Evolutionary conservation across 2,888 invertebrate genomes (phyloP), one percentile per base, ranked within the genome.

Genomic region (Orthosia gracilis): DNA sequence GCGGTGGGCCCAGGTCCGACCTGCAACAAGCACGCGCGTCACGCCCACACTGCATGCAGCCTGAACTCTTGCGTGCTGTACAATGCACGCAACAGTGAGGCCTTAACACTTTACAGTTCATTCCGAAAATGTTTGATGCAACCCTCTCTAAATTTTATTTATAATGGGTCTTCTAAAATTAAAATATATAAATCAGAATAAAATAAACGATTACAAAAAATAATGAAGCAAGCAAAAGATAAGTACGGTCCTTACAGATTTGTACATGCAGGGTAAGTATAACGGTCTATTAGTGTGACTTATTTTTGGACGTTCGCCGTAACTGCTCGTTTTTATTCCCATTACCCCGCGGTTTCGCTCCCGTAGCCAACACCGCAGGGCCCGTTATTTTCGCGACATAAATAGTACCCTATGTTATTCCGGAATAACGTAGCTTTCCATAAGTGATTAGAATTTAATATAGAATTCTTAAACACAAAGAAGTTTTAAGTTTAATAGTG

Each of bases 1-100:
- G 78, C 54, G 88, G 86, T 45, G 67, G 77, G n/a, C 73, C 79
- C 40, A 90, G 91, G 17, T 94, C 94, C 86, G 94, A 76, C 78
- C 95, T 95, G 90, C 52, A 90, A 91, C 76, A 76, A 84, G 12
- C 45, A 64, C 17, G 66, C 23, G 13, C 31, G 52, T 81, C 68
- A 73, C 52, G 69, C 49, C 54, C 55, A 13, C 40, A 45, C 52
- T 15, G 49, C 49, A 57, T 61, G 52, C 55, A 40, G 23, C 62
- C 58, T 69, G 65, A 54, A 31, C 40, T 12, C 17, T 26, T 52
- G 23, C 17, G 59, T 67, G 45, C 31, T 59, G 9, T 15, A 31
- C 12, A 63, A 40, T 23, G 49, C 15, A 31, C n/a, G 50, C 23
- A 13, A 50, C 18, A 40, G 45, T 5, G 31, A 78, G 26, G 15